Conservation (phyloP, 2,113 vertebrate species). For the Ochotona curzoniae region DNA sequence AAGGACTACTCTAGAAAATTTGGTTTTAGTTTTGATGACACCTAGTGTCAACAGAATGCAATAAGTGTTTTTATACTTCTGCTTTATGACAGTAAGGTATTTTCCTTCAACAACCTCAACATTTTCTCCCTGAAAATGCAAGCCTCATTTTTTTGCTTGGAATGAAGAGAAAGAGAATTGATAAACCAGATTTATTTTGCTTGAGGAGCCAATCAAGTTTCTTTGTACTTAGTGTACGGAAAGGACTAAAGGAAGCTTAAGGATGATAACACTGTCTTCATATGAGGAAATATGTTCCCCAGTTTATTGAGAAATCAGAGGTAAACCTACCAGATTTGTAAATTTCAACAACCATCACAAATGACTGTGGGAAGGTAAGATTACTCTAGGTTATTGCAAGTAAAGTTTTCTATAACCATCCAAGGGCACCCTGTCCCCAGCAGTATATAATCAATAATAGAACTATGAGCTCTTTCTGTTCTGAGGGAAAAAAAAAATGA, state of each 20-base stretch:
- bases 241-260: constrained; percentile 6
- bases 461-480: constrained; percentile 24
- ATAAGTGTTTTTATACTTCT: constrained; percentile 35
- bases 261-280: constrained; percentile 8
- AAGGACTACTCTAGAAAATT: constrained; percentile 34
- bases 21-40: constrained; percentile 60
- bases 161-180: neutral
- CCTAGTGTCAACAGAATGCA: constrained; percentile 63
- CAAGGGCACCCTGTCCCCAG: neutral
- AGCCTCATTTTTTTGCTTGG: constrained; percentile 55
- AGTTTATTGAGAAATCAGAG: constrained; percentile 1
- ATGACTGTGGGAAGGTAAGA: constrained; percentile 9
- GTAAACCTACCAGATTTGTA: neutral
- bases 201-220: constrained; percentile 37
- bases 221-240: neutral
- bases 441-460: constrained; percentile 19
- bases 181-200: neutral
- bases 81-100: constrained; percentile 43
- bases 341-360: constrained; percentile 52
- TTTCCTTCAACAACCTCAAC: constrained; percentile 8
- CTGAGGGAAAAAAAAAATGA: neutral
- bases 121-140: constrained; percentile 21
- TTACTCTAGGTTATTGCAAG: neutral
- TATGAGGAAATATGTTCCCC: neutral
- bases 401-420: constrained; percentile 4